These are phyloP conservation scores for Conops quadrifasciatus DNA, from an alignment of 2,888 invertebrate species.

Conservation along the genomic window DNA sequence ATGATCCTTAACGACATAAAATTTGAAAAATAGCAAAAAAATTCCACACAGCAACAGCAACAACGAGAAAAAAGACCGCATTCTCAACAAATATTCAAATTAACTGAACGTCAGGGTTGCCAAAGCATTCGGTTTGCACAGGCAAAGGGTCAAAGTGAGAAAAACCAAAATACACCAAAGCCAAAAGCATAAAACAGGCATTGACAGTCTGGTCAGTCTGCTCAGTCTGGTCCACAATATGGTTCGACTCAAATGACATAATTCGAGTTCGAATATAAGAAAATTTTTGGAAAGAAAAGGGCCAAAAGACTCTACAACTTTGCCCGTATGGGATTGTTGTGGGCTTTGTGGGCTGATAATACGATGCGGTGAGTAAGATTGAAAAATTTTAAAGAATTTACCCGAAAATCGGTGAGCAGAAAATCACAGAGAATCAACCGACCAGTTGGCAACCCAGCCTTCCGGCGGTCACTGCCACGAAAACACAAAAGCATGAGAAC, in stretches of 20 bases:
- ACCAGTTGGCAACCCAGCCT: neutral
- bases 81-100: conserved; percentile 28
- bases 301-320: too few relatives aligned
- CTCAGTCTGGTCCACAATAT: too few relatives aligned
- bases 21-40: conserved; percentile 41
- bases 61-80: conserved; percentile 6
- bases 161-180: conserved; percentile 3
- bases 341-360: too few relatives aligned
- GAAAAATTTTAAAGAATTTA: conserved; percentile 14
- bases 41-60: conserved; percentile 28
- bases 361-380: neutral
- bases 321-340: too few relatives aligned
- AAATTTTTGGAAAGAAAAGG: neutral
- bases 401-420: conserved; percentile 3
- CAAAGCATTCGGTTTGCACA: neutral
- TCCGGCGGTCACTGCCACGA: neutral
- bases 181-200: conserved; percentile 44
- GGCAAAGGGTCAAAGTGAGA: neutral
- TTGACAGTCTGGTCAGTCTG: conserved; percentile 45
- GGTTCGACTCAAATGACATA: too few relatives aligned
- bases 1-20: conserved; percentile 64
- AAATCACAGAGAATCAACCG: conserved; percentile 16
- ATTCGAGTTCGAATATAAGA: neutral
- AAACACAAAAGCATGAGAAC: conserved; percentile 19
- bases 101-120: conserved; percentile 19